Conservation (phyloP, 2,888 invertebrate genomes). For the Tenthredo amoena region DNA sequence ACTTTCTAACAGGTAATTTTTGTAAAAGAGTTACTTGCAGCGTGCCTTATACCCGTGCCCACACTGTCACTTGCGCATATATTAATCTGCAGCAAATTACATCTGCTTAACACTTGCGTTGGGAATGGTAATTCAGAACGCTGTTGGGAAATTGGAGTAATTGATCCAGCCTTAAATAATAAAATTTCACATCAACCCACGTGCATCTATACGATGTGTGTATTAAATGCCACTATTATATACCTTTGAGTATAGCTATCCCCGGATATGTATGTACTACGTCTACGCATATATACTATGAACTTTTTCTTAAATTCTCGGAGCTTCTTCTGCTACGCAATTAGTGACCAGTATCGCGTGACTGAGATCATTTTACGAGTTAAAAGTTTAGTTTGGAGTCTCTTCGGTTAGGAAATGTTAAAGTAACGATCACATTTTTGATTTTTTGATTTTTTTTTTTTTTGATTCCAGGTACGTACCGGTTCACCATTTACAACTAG, state of each 20-base stretch:
- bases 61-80: slow-evolving; percentile 10
- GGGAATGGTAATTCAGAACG: background rate
- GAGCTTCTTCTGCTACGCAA: background rate
- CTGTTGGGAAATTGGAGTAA: slow-evolving; percentile 16
- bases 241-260: background rate
- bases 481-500: background rate
- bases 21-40: background rate
- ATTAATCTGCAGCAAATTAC: slow-evolving; percentile 30
- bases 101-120: slow-evolving; percentile 23
- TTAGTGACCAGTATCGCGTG: background rate
- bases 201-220: background rate
- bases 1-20: slow-evolving; percentile 46
- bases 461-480: slow-evolving; percentile 39
- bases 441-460: background rate
- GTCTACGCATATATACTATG: too few relatives aligned
- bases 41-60: slow-evolving; percentile 22
- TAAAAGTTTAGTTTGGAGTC: background rate
- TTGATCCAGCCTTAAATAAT: background rate
- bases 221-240: background rate
- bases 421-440: background rate
- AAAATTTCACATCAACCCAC: background rate
- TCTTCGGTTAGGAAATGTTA: background rate
- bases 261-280: background rate
- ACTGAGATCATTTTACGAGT: background rate
- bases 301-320: background rate